A percentile compares a stretch with the other conserved stretches of the same genome.
phyloP scores from a whole-genome alignment of 2,113 vertebrate genomes.

The Raphicerus campestris region DNA sequence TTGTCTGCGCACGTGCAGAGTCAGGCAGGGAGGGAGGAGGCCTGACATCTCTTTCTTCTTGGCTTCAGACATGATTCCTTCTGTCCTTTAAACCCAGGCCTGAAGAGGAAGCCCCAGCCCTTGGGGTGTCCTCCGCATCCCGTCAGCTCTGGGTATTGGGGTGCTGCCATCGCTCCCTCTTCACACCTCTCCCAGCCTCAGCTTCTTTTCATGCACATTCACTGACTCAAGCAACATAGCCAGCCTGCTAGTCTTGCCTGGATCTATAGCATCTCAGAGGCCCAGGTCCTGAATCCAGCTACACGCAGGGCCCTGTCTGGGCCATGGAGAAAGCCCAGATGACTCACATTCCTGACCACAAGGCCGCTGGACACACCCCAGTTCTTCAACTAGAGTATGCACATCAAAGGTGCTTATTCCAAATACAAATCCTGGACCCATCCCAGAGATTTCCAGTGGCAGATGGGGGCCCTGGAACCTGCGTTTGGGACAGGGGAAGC shows the following conservation, averaged over 20 bases:
- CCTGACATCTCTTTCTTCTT: neutral
- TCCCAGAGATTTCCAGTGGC: neutral
- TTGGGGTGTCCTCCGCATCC: neutral
- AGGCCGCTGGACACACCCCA: neutral
- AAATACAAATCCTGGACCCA: neutral
- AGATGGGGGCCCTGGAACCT: neutral
- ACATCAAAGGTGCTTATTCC: neutral
- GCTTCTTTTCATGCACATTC: neutral
- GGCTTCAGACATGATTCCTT: neutral
- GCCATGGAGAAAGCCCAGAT: neutral
- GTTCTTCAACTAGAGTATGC: neutral
- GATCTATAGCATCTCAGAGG: neutral
- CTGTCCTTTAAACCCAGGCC: neutral
- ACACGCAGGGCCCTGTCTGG: neutral
- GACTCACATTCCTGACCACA: neutral
- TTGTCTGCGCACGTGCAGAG: neutral
- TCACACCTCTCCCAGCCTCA: too few relatives aligned
- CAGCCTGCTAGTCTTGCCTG: too few relatives aligned
- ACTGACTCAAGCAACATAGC: neutral
- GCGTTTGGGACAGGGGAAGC: neutral
- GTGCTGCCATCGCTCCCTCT: neutral
- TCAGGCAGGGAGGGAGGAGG: neutral
- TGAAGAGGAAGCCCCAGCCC: neutral
- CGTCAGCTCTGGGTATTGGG: neutral
- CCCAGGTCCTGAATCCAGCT: neutral